These are phyloP conservation scores for Hippopotamus amphibius DNA, from an alignment of 2,113 vertebrate species.

Conservation along the genomic window DNA sequence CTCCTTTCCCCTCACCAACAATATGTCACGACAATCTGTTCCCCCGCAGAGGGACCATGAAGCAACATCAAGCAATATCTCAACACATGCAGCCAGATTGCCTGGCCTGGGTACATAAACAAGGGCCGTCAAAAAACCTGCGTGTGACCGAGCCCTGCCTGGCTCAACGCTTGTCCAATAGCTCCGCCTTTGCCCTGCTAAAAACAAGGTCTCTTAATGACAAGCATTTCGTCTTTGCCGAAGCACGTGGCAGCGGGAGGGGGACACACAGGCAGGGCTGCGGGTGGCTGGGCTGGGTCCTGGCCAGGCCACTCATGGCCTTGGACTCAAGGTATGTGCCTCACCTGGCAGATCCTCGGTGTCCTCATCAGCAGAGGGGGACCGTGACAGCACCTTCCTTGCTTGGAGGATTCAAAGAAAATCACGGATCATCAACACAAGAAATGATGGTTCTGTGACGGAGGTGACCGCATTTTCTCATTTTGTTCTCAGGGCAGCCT, in stretches of 20 bases:
- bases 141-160: fast-evolving
- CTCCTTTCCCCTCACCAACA: not conserved
- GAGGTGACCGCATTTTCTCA: fast-evolving
- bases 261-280: fast-evolving
- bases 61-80: not conserved
- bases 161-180: fast-evolving
- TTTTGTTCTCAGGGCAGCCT: not conserved
- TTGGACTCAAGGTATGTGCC: not conserved
- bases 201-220: not conserved
- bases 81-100: not conserved
- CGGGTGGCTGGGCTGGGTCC: not conserved
- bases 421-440: too few species aligned
- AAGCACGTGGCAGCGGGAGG: not conserved
- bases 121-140: not conserved
- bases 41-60: not conserved
- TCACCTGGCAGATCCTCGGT: not conserved
- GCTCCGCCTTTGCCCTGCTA: not conserved
- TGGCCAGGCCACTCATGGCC: fast-evolving
- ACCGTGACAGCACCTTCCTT: not conserved
- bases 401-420: not conserved
- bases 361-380: not conserved
- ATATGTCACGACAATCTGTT: not conserved
- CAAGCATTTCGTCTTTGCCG: fast-evolving
- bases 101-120: not conserved
- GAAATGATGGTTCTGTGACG: not conserved